A percentile compares a stretch with the other conserved stretches of the same genome.
These are phyloP conservation scores for Ageneiosus marmoratus DNA, from an alignment of 2,113 vertebrate genomes.

Conservation along the genomic window DNA sequence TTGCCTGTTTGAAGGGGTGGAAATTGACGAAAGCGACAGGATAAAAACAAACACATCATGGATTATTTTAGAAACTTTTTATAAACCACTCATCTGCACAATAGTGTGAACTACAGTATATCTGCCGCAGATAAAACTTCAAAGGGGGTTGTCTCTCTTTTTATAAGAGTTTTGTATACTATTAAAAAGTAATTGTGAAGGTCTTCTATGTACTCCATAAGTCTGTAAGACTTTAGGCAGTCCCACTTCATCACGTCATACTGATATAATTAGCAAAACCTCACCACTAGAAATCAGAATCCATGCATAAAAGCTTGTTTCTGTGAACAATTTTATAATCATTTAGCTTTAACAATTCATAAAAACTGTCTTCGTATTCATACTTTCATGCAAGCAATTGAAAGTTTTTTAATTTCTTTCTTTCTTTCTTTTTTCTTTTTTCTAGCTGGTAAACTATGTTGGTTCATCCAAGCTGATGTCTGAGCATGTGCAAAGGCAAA, in stretches of 20 bases:
- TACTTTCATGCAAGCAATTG: not conserved
- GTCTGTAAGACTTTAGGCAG: not conserved
- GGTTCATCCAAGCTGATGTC: not conserved
- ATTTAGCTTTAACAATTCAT: not conserved
- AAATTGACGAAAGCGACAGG: slow-evolving; percentile 37
- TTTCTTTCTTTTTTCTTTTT: not conserved
- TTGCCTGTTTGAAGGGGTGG: slow-evolving; percentile 50
- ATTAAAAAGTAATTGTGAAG: not conserved
- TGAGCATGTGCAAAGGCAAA: not conserved
- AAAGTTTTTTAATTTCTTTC: not conserved
- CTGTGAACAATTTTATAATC: not conserved
- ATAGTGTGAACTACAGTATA: not conserved
- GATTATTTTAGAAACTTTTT: slow-evolving; percentile 24
- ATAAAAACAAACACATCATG: slow-evolving; percentile 35
- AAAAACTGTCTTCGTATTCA: not conserved
- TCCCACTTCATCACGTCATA: not conserved
- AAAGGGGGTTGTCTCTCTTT: not conserved
- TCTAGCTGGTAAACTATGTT: not conserved
- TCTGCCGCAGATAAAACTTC: not conserved
- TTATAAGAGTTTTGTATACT: not conserved
- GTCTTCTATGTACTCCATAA: not conserved
- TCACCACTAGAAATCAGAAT: not conserved
- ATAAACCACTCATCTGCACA: not conserved
- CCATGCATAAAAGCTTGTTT: not conserved
- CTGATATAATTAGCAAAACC: not conserved